Evolutionary conservation across 1,140 invertebrate genomes (phyloP).

Genomic region (Manduca sexta): DNA sequence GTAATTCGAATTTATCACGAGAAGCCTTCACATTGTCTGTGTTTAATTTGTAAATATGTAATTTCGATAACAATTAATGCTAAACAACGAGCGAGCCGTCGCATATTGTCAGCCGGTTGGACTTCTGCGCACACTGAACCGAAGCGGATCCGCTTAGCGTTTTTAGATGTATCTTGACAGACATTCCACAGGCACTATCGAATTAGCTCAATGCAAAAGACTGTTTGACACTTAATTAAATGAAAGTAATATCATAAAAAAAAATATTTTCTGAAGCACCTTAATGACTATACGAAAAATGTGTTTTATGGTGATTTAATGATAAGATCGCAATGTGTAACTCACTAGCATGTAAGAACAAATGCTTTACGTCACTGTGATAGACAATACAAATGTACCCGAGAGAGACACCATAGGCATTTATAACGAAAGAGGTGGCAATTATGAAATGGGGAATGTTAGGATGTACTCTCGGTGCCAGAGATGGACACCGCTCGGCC

Average conservation of each 20-base stretch:
- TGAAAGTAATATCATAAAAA: slow-evolving; percentile 56
- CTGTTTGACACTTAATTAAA: slow-evolving; percentile 64
- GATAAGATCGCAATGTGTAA: slow-evolving; percentile 68
- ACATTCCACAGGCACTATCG: slow-evolving; percentile 65
- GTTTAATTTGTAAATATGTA: slow-evolving; percentile 68
- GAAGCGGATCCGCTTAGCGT: slow-evolving; percentile 21
- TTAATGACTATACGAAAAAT: slow-evolving; percentile 63
- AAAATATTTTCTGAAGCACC: slow-evolving; percentile 70
- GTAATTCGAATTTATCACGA: slow-evolving; percentile 48
- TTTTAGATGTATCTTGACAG: slow-evolving; percentile 34
- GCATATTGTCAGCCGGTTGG: slow-evolving; percentile 52
- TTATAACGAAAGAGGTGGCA: slow-evolving; percentile 35
- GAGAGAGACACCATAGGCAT: slow-evolving; percentile 63
- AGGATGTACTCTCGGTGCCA: slow-evolving; percentile 37
- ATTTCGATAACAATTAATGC: slow-evolving; percentile 60
- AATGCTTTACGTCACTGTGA: slow-evolving; percentile 71
- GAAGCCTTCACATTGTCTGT: slow-evolving; percentile 53
- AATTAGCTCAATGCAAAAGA: slow-evolving; percentile 69
- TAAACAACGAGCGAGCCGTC: slow-evolving; percentile 61
- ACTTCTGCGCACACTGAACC: slow-evolving; percentile 62
- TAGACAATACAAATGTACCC: slow-evolving; percentile 66
- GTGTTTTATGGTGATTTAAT: slow-evolving; percentile 68
- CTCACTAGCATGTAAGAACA: slow-evolving; percentile 71
- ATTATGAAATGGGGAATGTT: slow-evolving; percentile 42
- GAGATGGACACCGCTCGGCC: slow-evolving; percentile 15